Conservation (phyloP, 2,888 invertebrate species). For the Rhodophaea formosa region DNA sequence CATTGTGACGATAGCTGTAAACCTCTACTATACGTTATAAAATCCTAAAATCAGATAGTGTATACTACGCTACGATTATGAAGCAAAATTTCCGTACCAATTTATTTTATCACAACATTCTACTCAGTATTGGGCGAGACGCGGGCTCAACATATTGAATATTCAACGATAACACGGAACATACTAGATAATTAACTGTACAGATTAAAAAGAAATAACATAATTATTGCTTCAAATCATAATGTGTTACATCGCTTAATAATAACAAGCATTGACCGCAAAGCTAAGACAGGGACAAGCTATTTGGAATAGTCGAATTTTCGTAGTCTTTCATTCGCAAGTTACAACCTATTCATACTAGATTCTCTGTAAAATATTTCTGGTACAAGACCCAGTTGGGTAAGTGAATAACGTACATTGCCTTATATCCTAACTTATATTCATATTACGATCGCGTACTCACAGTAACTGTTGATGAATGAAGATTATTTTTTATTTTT, state of each 20-base stretch:
- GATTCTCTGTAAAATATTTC: neutral
- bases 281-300: slow-evolving; percentile 13
- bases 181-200: slow-evolving; percentile 5
- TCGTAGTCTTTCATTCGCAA: slow-evolving; percentile 15
- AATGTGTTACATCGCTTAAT: neutral
- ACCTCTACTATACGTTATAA: too few species aligned
- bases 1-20: too few species aligned
- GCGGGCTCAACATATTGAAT: neutral
- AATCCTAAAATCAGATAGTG: too few species aligned
- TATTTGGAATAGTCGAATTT: slow-evolving; percentile 16
- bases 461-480: too few species aligned
- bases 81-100: neutral
- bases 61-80: too few species aligned
- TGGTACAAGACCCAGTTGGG: neutral
- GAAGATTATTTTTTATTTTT: too few species aligned
- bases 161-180: slow-evolving; percentile 1
- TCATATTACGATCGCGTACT: too few species aligned
- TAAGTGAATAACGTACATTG: neutral
- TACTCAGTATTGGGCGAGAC: neutral
- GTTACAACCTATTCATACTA: neutral
- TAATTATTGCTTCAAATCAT: slow-evolving; percentile 13
- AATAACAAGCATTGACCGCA: slow-evolving; percentile 13
- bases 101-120: neutral
- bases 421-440: too few species aligned
- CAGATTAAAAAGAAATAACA: slow-evolving; percentile 14